phyloP scores from a whole-genome alignment of 2,113 vertebrate species.

The Megatriorchis doriae region DNA sequence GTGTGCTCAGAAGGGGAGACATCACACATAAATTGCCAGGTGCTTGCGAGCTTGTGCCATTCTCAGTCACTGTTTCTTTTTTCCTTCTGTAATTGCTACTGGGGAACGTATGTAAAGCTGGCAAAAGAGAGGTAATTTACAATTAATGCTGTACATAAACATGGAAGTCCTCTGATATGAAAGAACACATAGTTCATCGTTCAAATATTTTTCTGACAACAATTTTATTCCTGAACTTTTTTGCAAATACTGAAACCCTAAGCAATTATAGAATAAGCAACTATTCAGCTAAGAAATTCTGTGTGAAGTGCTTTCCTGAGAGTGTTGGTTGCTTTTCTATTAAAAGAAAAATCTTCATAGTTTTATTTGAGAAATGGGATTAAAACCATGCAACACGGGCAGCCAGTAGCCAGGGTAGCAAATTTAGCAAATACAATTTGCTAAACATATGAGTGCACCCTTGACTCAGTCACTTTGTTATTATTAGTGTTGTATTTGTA shows the following conservation, averaged over 20 bases:
- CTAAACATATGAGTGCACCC: background rate
- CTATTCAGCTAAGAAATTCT: background rate
- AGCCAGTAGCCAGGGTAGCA: background rate
- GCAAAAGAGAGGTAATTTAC: background rate
- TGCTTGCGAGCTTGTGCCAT: background rate
- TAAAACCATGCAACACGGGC: background rate
- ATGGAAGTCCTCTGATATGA: background rate
- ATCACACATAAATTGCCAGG: slow-evolving; percentile 11
- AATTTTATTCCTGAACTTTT: background rate
- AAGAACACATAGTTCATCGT: background rate
- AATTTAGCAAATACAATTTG: background rate
- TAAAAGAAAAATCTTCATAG: background rate
- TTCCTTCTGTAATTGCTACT: background rate
- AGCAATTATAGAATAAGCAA: background rate
- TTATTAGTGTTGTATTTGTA: background rate
- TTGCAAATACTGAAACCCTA: background rate
- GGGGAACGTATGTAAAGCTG: background rate
- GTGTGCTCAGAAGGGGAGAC: background rate
- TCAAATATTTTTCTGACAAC: background rate
- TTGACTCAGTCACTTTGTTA: background rate
- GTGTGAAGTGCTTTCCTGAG: background rate
- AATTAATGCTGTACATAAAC: background rate
- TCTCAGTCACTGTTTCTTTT: background rate
- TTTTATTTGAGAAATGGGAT: background rate
- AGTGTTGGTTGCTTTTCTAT: background rate